Evolutionary conservation across 2,888 invertebrate genomes (phyloP), one percentile per base, ranked within the genome.

Genomic region (Drosophila robusta): DNA sequence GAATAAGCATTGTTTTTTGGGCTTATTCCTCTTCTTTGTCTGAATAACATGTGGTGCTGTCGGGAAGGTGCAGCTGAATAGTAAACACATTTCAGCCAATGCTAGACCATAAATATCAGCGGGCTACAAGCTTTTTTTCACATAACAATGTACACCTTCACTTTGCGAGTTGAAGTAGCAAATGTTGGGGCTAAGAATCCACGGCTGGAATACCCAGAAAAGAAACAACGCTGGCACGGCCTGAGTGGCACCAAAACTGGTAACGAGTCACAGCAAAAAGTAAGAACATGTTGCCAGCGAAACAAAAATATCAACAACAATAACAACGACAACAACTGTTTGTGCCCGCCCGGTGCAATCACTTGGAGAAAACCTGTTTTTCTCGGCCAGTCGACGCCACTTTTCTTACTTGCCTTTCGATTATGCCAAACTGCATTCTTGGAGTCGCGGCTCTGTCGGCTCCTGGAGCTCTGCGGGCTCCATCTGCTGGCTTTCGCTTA

Each of bases 361-460:
- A 45, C 14, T 29, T 18, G 39, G 18, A 16, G 12, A 22, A 78
- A 75, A 75, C 75, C 75, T 51, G 75, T 75, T 75, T 56, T 34
- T 56, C 41, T 62, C 57, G 44, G 36, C 50, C n/a, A 46, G n/a
- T 18, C 26, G 41, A 46, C 41, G 46, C 55, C 39, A 83, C 75
- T 87, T 87, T 87, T 89, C 82, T 87, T 78, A 68, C 70, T 84
- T 80, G 83, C 88, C 85, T 85, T 85, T 85, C 85, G 85, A 87
- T 88, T 89, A 81, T 89, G 75, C 79, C 81, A 80, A 87, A 86
- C 89, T 87, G 85, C 85, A 89, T 86, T 86, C 89, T 86, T 83
- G 50, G 58, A 70, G 71, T 71, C 82, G 65, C 67, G 54, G 49
- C 80, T 70, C n/a, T 50, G 22, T 9, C 54, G 60, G 47, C 62